These are phyloP conservation scores for Sphaeramia orbicularis DNA, from an alignment of 2,797 vertebrate genomes.

Conservation along the genomic window DNA sequence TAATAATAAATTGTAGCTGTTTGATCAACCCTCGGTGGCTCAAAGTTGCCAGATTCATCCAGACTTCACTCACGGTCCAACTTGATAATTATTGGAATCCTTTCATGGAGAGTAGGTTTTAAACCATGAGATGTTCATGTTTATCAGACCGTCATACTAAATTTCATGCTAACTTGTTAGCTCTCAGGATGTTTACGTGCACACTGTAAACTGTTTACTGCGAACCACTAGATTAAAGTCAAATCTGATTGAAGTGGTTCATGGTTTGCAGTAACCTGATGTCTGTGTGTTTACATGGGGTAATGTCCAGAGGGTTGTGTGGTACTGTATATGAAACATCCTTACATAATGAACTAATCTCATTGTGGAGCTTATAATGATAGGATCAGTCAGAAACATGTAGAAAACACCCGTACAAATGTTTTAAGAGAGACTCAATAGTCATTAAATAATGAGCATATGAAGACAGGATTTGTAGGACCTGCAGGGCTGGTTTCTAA, in stretches of 20 bases:
- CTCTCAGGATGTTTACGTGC: slow-evolving; percentile 14
- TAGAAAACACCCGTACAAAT: not conserved
- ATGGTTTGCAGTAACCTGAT: slow-evolving; percentile 25
- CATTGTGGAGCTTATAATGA: not conserved
- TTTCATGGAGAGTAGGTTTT: not conserved
- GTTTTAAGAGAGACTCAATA: slow-evolving; percentile 5
- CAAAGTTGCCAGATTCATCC: not conserved
- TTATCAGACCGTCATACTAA: slow-evolving; percentile 7
- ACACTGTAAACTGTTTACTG: not conserved
- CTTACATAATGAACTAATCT: not conserved
- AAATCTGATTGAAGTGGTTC: slow-evolving; percentile 17
- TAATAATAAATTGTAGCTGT: not conserved
- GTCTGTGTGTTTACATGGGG: slow-evolving; percentile 29
- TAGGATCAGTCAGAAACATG: not conserved
- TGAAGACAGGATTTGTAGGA: slow-evolving; percentile 21
- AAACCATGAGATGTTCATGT: not conserved
- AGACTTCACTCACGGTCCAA: not conserved
- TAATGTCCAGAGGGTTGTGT: not conserved
- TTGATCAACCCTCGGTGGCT: not conserved
- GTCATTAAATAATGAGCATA: slow-evolving; percentile 37
- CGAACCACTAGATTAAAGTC: slow-evolving; percentile 14
- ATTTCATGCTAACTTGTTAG: slow-evolving; percentile 13
- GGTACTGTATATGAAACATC: not conserved
- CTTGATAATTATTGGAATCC: slow-evolving; percentile 2
- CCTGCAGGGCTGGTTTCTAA: slow-evolving; percentile 27